These are phyloP conservation scores for Amazona vittata DNA, from an alignment of 2,113 vertebrate genomes.

Conservation along the genomic window DNA sequence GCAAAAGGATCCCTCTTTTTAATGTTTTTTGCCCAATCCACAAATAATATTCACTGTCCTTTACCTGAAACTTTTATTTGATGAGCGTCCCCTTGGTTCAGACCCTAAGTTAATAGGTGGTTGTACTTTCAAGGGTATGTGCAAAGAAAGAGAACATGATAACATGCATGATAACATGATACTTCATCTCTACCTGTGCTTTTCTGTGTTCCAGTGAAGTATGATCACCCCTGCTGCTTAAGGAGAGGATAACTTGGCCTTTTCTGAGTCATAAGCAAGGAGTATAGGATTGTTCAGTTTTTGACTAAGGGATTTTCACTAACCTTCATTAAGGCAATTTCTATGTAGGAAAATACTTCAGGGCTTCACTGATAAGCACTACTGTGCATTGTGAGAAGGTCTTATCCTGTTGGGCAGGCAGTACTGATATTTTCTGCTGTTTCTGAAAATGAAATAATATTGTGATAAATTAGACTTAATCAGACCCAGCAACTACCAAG, in stretches of 20 bases:
- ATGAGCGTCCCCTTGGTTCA: background rate
- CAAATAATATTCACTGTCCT: background rate
- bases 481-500: background rate
- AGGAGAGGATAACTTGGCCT: background rate
- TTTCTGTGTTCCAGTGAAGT: background rate
- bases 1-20: background rate
- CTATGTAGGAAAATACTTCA: background rate
- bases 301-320: background rate
- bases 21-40: background rate
- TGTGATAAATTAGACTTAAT: background rate
- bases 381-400: background rate
- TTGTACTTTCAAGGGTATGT: background rate
- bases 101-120: background rate
- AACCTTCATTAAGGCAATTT: background rate
- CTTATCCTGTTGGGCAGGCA: background rate
- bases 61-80: background rate
- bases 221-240: background rate
- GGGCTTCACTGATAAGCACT: background rate
- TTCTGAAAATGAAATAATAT: background rate
- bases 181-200: background rate
- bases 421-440: background rate
- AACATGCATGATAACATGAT: accelerated
- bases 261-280: background rate
- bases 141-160: background rate
- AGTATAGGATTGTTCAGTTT: background rate